These are phyloP conservation scores for Cossypha dichroa DNA, from an alignment of 2,797 vertebrate genomes.

Conservation along the genomic window DNA sequence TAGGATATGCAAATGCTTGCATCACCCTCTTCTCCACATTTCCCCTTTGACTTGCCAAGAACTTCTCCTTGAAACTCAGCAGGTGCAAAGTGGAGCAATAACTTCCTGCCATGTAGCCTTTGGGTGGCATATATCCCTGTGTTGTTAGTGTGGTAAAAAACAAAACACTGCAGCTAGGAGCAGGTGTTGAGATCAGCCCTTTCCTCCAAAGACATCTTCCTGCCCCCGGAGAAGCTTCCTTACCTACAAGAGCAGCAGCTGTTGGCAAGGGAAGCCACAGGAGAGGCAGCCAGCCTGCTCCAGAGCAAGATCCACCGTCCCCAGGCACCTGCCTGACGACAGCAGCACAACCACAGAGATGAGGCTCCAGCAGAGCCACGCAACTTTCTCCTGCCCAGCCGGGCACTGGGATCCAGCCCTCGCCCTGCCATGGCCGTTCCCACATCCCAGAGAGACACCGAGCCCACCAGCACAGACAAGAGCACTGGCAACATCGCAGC, in stretches of 20 bases:
- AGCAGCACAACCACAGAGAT: background rate
- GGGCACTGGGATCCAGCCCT: background rate
- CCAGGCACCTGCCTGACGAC: background rate
- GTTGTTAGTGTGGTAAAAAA: background rate
- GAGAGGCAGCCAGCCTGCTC: background rate
- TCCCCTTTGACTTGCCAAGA: background rate
- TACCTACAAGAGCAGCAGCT: fast-evolving
- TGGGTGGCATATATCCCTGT: fast-evolving
- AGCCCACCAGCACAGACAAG: background rate
- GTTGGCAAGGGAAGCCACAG: background rate
- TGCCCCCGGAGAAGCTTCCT: background rate
- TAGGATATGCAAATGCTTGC: background rate
- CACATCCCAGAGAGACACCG: background rate
- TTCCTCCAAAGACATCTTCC: background rate
- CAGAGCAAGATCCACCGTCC: background rate
- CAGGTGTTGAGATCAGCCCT: background rate
- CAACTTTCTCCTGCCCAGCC: background rate
- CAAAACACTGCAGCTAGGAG: background rate
- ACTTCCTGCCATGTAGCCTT: background rate
- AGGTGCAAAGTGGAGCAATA: background rate
- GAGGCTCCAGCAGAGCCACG: background rate
- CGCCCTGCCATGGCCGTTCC: background rate
- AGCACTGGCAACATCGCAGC: background rate
- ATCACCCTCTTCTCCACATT: background rate
- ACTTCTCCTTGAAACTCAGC: background rate